Percentiles rank a stretch among this genome's conserved stretches.
These are phyloP conservation scores for Clostera curtula DNA, from an alignment of 2,888 invertebrate genomes.

Conservation along the genomic window DNA sequence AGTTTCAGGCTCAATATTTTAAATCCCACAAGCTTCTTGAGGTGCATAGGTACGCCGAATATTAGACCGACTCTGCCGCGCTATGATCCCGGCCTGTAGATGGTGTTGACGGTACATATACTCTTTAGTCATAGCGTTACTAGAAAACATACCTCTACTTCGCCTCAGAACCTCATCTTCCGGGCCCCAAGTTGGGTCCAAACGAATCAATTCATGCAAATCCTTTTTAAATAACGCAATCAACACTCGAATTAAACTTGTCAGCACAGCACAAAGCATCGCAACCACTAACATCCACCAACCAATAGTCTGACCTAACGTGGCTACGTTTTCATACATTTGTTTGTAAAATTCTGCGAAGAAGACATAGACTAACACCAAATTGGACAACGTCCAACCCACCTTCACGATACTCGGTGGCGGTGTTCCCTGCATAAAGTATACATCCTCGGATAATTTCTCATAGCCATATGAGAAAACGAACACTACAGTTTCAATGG, in stretches of 20 bases:
- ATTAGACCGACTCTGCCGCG: slow-evolving; percentile 43
- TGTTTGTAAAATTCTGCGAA: slow-evolving; percentile 22
- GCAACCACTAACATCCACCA: slow-evolving; percentile 16
- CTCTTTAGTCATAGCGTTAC: slow-evolving; percentile 69
- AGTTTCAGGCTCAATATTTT: too few species aligned
- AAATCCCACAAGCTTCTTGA: too few species aligned
- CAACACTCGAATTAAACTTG: slow-evolving; percentile 22
- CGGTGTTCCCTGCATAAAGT: slow-evolving; percentile 60
- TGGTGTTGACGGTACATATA: slow-evolving; percentile 66
- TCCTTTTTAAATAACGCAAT: slow-evolving; percentile 27
- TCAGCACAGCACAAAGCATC: slow-evolving; percentile 9
- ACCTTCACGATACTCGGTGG: slow-evolving; percentile 42
- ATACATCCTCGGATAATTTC: slow-evolving; percentile 57
- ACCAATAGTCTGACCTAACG: slow-evolving; percentile 16
- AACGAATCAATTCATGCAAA: slow-evolving; percentile 20
- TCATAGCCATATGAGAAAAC: slow-evolving; percentile 51
- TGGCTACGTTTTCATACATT: slow-evolving; percentile 2
- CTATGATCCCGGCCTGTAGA: slow-evolving; percentile 50
- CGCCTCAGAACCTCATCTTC: slow-evolving; percentile 41
- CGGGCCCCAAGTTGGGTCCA: slow-evolving; percentile 54
- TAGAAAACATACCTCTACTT: slow-evolving; percentile 62
- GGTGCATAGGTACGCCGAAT: too few species aligned
- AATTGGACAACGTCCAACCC: slow-evolving; percentile 34
- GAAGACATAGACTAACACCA: slow-evolving; percentile 32
- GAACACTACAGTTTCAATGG: slow-evolving; percentile 44